Percentiles rank a stretch among this genome's conserved stretches.
Conservation (phyloP, 2,888 invertebrate genomes). For the Actias luna region DNA sequence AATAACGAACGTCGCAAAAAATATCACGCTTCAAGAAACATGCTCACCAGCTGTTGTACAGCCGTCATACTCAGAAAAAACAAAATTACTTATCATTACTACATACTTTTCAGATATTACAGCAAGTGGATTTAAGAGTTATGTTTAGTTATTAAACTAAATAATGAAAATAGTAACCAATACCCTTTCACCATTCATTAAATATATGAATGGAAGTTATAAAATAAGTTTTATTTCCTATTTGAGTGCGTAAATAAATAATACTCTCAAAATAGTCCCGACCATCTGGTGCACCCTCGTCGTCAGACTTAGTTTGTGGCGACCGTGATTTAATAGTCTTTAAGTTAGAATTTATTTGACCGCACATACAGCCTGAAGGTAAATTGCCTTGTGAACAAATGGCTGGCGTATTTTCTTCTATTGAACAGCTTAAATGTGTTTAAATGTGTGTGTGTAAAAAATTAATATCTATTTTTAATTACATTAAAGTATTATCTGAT, state of each 20-base stretch:
- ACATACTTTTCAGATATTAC: slow-evolving; percentile 13
- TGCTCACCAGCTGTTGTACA: slow-evolving; percentile 62
- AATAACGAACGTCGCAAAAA: slow-evolving; percentile 66
- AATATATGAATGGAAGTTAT: slow-evolving; percentile 65
- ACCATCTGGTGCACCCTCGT: slow-evolving; percentile 71
- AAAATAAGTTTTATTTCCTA: slow-evolving; percentile 70
- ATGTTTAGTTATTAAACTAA: slow-evolving; percentile 11
- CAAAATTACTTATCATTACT: slow-evolving; percentile 24
- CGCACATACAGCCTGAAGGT: slow-evolving; percentile 77
- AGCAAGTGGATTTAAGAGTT: slow-evolving; percentile 8
- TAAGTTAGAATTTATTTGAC: slow-evolving; percentile 64
- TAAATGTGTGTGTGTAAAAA: not conserved
- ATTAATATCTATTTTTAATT: no score
- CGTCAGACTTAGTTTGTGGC: slow-evolving; percentile 58
- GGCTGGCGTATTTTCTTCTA: slow-evolving; percentile 37
- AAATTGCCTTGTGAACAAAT: slow-evolving; percentile 63
- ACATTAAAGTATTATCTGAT: not conserved
- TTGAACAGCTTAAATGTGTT: not conserved
- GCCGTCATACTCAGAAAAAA: slow-evolving; percentile 31
- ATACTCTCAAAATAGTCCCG: slow-evolving; percentile 67
- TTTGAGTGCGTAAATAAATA: slow-evolving; percentile 67
- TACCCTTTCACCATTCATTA: slow-evolving; percentile 54
- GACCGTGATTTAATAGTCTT: slow-evolving; percentile 68
- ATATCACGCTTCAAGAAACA: slow-evolving; percentile 69
- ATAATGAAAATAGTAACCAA: slow-evolving; percentile 12